Base-by-base conservation (phyloP, 2,113 vertebrate genomes). In the Indri indri region DNA sequence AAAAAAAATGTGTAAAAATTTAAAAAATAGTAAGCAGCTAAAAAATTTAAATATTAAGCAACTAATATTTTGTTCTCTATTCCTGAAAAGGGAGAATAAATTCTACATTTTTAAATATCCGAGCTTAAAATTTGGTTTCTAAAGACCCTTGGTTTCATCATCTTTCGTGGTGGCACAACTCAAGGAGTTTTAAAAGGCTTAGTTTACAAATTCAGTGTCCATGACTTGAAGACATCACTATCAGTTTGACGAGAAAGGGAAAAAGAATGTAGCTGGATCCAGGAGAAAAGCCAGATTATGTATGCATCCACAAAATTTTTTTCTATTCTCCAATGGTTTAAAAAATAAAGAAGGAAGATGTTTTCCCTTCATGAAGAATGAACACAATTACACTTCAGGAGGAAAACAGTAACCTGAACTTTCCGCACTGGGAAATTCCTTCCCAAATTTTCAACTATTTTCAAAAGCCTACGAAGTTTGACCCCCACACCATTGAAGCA, bases 141-240 rank as follows among this genome's bases (percentile, higher is more conserved):
- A 63, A 96, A 92, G 83, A 87, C 34, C 14, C 63, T 86, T n/a
- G 14, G 65, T 88, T 94, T 92, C 40, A 82, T 92, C 86, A 93
- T 65, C 65, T 79, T 89, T 47, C 83, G 74, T 4, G 22, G 37
- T 1, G 8, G 68, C 37, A 95, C 30, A 68, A 86, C n/a, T 14
- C 66, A n/a, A 47, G 34, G 92, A 34, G 37, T 76, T 90, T 95
- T 66, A 54, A 76, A 90, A 66, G 47, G 77, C 61, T 86, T n/a
- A 32, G 37, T 91, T 93, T 68, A 90, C 63, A 90, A 90, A 95
- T 70, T 61, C 84, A 94, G 66, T 70, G 79, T 74, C 86, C 42
- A 27, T 45, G 50, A 79, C 52, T 80, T 57, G 45, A 82, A 90
- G 76, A 90, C 66, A 83, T 79, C 16, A 50, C 47, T 82, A 81